A percentile compares a stretch with the other conserved stretches of the same genome.
phyloP scores from a whole-genome alignment of 2,888 invertebrate species.

The Bruchidius siliquastri region DNA sequence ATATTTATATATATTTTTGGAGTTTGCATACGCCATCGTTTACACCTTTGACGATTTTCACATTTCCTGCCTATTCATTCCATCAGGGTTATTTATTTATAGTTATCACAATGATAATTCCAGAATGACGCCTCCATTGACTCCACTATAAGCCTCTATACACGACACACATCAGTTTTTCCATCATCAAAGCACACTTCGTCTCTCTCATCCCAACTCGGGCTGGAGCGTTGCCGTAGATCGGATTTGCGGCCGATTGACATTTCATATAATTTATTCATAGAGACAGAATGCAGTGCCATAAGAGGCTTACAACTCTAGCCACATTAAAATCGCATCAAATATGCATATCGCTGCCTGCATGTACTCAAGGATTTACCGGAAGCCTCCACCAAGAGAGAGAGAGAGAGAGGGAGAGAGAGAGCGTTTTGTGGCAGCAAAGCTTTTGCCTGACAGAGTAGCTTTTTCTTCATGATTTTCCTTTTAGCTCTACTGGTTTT shows the following conservation, averaged over 20 bases:
- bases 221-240: slow-evolving; percentile 36
- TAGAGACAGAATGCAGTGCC: slow-evolving; percentile 52
- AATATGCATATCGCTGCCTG: slow-evolving; percentile 48
- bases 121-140: too few species aligned
- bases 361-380: slow-evolving; percentile 42
- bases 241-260: slow-evolving; percentile 53
- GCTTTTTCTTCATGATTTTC: background rate
- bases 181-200: background rate
- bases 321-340: slow-evolving; percentile 51
- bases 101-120: too few species aligned
- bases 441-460: slow-evolving; percentile 1
- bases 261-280: slow-evolving; percentile 72
- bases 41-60: too few species aligned
- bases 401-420: too few species aligned
- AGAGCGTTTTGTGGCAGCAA: background rate
- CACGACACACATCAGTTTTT: background rate
- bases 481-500: background rate
- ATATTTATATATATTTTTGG: too few species aligned
- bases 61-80: too few species aligned
- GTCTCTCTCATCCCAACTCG: slow-evolving; percentile 5
- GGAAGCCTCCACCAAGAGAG: slow-evolving; percentile 12
- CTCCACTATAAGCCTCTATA: background rate
- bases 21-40: too few species aligned
- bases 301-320: slow-evolving; percentile 49
- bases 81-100: too few species aligned